A percentile compares a stretch with the other conserved stretches of the same genome.
Conservation (phyloP, 92 coral and sea anemone genomes). For the Porites divaricata region DNA sequence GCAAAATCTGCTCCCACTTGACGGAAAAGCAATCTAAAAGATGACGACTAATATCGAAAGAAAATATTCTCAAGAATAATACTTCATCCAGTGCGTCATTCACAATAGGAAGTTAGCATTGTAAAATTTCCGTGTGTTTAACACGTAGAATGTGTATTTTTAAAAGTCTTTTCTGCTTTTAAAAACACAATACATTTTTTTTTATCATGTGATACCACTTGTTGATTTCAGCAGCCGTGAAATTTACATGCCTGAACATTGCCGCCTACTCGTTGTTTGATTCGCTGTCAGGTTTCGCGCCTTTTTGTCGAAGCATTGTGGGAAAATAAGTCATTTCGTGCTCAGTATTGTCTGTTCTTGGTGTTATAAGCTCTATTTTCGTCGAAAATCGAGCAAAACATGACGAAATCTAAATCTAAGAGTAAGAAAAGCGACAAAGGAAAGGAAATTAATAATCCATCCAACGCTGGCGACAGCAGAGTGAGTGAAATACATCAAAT, state of each 20-base stretch:
- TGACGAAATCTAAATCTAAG: conserved; percentile 97
- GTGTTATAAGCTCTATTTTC: conserved; percentile 28
- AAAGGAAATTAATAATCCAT: conserved; percentile 61
- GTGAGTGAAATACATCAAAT: conserved; percentile 37
- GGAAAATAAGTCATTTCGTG: conserved; percentile 47
- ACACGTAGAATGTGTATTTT: conserved; percentile 1
- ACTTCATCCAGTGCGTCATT: conserved; percentile 39
- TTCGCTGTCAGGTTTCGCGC: conserved; percentile 80
- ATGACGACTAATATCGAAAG: conserved; percentile 39
- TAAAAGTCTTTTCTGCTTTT: neutral
- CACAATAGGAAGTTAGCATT: conserved; percentile 26
- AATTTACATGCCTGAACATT: conserved; percentile 30
- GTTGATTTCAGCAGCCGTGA: conserved; percentile 33
- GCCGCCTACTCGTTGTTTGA: conserved; percentile 29
- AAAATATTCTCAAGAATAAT: conserved; percentile 23
- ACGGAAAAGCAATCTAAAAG: conserved; percentile 29
- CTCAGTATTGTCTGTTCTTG: neutral
- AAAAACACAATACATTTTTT: conserved; percentile 23
- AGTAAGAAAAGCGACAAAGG: conserved; percentile 79
- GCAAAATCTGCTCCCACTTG: conserved; percentile 35
- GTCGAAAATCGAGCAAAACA: conserved; percentile 26
- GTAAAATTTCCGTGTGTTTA: conserved; percentile 33
- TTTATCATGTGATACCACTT: conserved; percentile 32
- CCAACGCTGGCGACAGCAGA: conserved; percentile 62
- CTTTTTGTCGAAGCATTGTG: conserved; percentile 75